phyloP scores from a whole-genome alignment of 2,113 vertebrate genomes.

The Micronycteris hirsuta region DNA sequence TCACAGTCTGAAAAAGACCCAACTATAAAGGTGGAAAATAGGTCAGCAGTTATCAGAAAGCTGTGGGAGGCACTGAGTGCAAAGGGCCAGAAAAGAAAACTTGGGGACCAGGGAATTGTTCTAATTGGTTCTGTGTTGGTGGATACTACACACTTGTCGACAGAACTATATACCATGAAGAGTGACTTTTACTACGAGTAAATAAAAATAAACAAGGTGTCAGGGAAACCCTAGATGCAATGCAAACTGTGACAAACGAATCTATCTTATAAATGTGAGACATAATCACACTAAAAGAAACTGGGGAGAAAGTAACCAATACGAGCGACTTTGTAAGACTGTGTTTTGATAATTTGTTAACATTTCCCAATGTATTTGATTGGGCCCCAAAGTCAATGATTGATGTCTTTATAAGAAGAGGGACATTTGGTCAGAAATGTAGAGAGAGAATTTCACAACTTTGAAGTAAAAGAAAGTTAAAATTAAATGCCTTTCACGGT shows the following conservation, averaged over 20 bases:
- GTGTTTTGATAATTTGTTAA: neutral
- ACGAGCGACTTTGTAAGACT: neutral
- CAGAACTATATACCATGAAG: neutral
- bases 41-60: neutral
- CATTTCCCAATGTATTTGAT: neutral
- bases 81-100: neutral
- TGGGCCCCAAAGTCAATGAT: neutral
- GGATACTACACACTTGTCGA: neutral
- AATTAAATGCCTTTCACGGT: too few species aligned
- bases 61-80: neutral
- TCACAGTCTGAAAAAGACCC: neutral
- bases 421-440: neutral
- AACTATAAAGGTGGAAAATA: neutral
- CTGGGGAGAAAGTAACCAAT: neutral
- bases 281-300: neutral
- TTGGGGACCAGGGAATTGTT: neutral
- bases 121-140: neutral
- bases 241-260: neutral
- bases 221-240: neutral
- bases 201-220: neutral
- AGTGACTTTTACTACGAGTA: neutral
- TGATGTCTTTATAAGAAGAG: neutral
- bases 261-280: neutral
- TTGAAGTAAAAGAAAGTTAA: neutral
- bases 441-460: neutral